Evolutionary conservation across 1,140 invertebrate species (phyloP).

Genomic region (Platyscapa corneri): DNA sequence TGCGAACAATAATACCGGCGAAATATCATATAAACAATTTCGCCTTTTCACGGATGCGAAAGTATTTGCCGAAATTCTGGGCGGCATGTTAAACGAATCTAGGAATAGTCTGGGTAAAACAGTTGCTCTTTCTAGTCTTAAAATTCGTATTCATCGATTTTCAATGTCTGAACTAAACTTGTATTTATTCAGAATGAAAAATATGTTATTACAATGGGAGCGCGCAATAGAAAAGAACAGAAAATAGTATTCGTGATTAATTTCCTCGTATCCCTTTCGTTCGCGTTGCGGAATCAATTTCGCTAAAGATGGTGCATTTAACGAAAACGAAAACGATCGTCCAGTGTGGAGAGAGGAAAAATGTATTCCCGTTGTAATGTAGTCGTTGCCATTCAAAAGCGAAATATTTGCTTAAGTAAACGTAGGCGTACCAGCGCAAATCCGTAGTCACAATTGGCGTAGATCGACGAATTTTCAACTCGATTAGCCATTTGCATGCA

Average conservation of each 20-base stretch:
- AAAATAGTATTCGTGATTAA: neutral
- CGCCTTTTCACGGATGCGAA: neutral
- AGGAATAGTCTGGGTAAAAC: neutral
- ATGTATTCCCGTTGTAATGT: neutral
- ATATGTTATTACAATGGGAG: neutral
- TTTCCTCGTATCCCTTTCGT: neutral
- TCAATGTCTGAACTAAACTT: slow-evolving; percentile 5
- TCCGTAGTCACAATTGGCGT: neutral
- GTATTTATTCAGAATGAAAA: neutral
- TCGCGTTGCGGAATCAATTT: neutral
- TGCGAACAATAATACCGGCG: no score
- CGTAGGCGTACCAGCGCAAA: neutral
- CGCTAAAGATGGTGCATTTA: neutral
- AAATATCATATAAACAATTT: no score
- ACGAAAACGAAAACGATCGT: neutral
- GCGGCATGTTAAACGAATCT: neutral
- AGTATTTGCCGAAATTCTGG: no score
- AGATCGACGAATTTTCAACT: neutral
- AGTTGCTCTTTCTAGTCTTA: neutral
- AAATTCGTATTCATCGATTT: neutral
- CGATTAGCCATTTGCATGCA: neutral
- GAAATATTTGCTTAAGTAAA: neutral
- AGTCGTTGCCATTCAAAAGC: neutral
- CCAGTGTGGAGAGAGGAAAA: no score
- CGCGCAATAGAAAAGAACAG: neutral